Base-by-base conservation (phyloP, 2,797 vertebrate species). In the Coranthus polyacanthus region DNA sequence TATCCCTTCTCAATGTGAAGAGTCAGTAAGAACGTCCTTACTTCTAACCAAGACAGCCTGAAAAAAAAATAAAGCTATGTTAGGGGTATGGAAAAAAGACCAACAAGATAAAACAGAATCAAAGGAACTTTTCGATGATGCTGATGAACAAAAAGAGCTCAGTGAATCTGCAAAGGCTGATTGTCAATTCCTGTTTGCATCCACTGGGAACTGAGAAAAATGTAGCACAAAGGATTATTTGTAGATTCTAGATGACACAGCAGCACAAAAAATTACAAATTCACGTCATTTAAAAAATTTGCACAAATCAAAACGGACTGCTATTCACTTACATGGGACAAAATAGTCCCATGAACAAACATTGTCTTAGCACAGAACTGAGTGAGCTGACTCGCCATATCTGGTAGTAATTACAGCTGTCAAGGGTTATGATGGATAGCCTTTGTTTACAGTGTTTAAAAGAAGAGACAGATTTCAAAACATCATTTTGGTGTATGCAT, bases 401-500 rank as follows among this genome's bases (percentile, higher is more conserved):
- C 94, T 94, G 93, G 92, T 79, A 93, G 88, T 83, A 89, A 94
- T 95, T 94, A 94, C 24, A 75, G 83, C 88, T 91, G 89, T 89
- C 92, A 63, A 55, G 72, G 70, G 78, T 93, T 92, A 93, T 94
- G 93, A 95, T 93, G 85, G 90, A 94, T 94, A 82, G 91, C 87
- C 89, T 93, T 94, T 94, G 93, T 94, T 94, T 94, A 93, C 92
- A 86, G 60, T 93, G 91, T 92, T 94, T 94, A 92, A 93, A 93
- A 86, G 69, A 70, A 67, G 85, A 85, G 91, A 84, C 89, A 84
- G 83, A 89, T 92, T 92, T 93, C 83, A 93, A 95, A 95, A 93
- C 93, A 93, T 88, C 71, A 79, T 83, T 91, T 79, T 69, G 81
- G 64, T 83, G 77, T 81, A 88, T 82, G 92, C 75, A 90, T 92